Evolutionary conservation across 1,140 invertebrate genomes (phyloP).

Genomic region (Pseudomyrmex dendroicus): DNA sequence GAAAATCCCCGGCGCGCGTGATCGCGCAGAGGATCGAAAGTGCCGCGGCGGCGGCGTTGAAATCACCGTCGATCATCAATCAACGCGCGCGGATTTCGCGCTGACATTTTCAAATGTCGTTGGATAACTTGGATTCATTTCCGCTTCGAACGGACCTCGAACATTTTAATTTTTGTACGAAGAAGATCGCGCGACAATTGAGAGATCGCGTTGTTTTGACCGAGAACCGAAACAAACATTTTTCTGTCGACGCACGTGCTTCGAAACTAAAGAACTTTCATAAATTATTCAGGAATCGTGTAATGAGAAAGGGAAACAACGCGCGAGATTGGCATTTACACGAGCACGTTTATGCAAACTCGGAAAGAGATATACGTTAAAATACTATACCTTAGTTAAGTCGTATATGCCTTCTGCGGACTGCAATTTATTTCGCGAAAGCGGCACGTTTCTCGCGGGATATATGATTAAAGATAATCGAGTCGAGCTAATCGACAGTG

Average conservation of each 20-base stretch:
- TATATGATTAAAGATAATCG: neutral
- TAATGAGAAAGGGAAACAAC: too few relatives aligned
- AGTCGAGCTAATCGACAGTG: conserved; percentile 9
- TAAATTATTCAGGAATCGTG: neutral
- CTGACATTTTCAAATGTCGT: neutral
- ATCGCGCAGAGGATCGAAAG: neutral
- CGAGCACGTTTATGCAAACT: neutral
- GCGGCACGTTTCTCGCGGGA: neutral
- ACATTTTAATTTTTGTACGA: too few relatives aligned
- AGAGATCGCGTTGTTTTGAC: too few relatives aligned
- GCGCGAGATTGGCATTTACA: neutral
- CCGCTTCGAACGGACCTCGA: too few relatives aligned
- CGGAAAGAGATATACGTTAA: neutral
- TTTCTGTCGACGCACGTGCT: too few relatives aligned
- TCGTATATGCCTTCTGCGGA: neutral
- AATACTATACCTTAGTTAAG: neutral
- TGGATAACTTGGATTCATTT: neutral
- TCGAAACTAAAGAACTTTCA: too few relatives aligned
- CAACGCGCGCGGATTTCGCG: neutral
- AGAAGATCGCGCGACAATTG: too few relatives aligned
- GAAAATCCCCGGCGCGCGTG: neutral
- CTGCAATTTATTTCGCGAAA: conserved; percentile 14
- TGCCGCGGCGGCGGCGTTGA: neutral
- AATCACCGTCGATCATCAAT: neutral
- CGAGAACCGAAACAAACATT: too few relatives aligned